These are phyloP conservation scores for Parthenolecanium corni DNA, from an alignment of 2,888 invertebrate species.

Conservation along the genomic window DNA sequence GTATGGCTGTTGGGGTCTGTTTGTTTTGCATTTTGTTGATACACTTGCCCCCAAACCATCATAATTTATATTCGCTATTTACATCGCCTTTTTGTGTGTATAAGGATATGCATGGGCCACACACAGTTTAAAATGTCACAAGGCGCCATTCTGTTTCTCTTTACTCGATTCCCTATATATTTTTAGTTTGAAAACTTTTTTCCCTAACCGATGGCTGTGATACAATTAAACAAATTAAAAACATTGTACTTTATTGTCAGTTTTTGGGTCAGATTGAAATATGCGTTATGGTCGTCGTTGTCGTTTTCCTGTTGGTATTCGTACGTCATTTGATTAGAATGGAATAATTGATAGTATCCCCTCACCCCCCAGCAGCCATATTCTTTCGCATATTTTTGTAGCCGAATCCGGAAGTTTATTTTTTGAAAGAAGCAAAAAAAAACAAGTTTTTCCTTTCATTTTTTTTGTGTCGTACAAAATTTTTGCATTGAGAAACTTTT, in stretches of 20 bases:
- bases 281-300: not conserved
- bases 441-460: too few species aligned
- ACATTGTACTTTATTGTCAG: not conserved
- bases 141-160: not conserved
- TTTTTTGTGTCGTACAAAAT: too few species aligned
- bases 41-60: conserved; percentile 27
- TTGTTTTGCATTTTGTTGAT: conserved; percentile 17
- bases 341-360: too few species aligned
- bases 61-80: conserved; percentile 29
- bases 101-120: not conserved
- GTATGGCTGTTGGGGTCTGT: not conserved
- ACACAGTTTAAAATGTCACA: conserved; percentile 11
- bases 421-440: too few species aligned
- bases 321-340: too few species aligned
- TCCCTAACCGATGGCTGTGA: not conserved
- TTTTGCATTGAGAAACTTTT: too few species aligned
- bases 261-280: not conserved
- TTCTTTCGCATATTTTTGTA: too few species aligned
- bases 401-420: too few species aligned
- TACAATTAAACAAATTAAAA: not conserved
- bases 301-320: not conserved
- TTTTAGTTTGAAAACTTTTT: not conserved
- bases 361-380: too few species aligned
- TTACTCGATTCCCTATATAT: not conserved
- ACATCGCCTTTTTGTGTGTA: conserved; percentile 1